A percentile compares a stretch with the other conserved stretches of the same genome.
Conservation (phyloP, 2,888 invertebrate genomes). For the Drosophila prostipennis region DNA sequence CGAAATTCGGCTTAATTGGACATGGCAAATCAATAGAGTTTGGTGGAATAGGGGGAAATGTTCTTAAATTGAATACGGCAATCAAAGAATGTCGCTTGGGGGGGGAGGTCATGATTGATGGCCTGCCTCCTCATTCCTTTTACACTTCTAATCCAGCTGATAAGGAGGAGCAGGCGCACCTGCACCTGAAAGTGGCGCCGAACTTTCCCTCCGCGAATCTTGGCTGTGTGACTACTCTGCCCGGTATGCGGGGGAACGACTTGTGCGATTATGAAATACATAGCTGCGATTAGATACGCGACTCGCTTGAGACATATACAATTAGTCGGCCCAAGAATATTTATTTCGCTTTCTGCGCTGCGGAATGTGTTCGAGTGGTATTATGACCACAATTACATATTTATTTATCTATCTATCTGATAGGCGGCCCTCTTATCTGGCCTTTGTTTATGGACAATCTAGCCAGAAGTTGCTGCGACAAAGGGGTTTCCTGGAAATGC, state of each 20-base stretch:
- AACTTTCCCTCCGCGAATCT: conserved; percentile 37
- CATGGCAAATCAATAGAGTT: conserved; percentile 19
- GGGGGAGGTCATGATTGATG: conserved; percentile 21
- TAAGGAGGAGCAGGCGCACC: conserved; percentile 13
- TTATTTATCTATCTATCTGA: conserved; percentile 46
- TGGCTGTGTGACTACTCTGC: not conserved
- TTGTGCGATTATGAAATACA: conserved; percentile 52
- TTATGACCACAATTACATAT: conserved; percentile 63
- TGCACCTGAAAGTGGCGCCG: conserved; percentile 11
- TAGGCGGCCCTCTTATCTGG: conserved; percentile 22
- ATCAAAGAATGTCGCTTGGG: conserved; percentile 15
- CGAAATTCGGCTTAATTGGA: conserved; percentile 30
- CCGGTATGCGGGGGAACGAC: not conserved
- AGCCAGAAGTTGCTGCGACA: conserved; percentile 20
- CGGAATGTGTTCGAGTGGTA: conserved; percentile 25
- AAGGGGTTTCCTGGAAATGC: conserved; percentile 27
- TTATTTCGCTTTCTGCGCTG: conserved; percentile 14
- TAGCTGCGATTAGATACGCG: conserved; percentile 61
- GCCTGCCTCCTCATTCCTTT: not conserved
- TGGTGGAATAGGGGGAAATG: not conserved
- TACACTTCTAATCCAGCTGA: conserved; percentile 3
- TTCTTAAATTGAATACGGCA: conserved; percentile 4
- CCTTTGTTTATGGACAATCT: conserved; percentile 31
- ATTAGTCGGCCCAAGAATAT: conserved; percentile 18
- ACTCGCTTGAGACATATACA: conserved; percentile 30